phyloP scores from a whole-genome alignment of 2,888 invertebrate species.

The Graphium colonna region DNA sequence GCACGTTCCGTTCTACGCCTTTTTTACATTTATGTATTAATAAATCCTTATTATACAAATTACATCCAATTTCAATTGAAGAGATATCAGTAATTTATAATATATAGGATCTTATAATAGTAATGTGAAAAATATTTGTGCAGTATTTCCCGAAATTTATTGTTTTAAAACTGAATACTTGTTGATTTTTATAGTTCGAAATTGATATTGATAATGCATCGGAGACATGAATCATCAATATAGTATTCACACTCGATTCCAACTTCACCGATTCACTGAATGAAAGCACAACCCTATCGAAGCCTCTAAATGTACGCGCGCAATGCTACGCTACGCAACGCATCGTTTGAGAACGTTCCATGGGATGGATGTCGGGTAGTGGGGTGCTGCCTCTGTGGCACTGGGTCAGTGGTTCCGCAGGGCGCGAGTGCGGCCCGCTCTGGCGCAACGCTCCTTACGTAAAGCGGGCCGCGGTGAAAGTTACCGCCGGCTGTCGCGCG shows the following conservation, averaged over 20 bases:
- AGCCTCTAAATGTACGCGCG: slow-evolving; percentile 23
- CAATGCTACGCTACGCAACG: slow-evolving; percentile 34
- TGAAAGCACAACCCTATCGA: slow-evolving; percentile 22
- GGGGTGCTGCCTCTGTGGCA: slow-evolving; percentile 61
- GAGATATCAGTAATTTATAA: too few species aligned
- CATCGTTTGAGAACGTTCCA: slow-evolving; percentile 48
- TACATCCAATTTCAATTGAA: too few species aligned
- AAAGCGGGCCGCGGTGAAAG: slow-evolving; percentile 39
- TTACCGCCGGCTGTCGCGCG: slow-evolving; percentile 24
- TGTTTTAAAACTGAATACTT: too few species aligned
- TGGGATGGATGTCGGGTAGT: slow-evolving; percentile 47
- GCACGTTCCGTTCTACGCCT: neutral
- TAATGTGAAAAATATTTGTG: too few species aligned
- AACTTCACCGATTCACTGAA: neutral
- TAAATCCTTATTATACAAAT: too few species aligned
- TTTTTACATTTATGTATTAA: too few species aligned
- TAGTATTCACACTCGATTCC: neutral
- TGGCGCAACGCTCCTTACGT: slow-evolving; percentile 77
- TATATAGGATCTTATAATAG: too few species aligned
- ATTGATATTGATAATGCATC: too few species aligned
- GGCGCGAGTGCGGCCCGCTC: slow-evolving; percentile 51
- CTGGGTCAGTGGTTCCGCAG: slow-evolving; percentile 76
- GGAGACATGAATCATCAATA: too few species aligned
- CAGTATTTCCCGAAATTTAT: too few species aligned
- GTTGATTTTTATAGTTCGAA: too few species aligned